Conservation (phyloP, 2,797 vertebrate species). For the Sebastes trivittatus region DNA sequence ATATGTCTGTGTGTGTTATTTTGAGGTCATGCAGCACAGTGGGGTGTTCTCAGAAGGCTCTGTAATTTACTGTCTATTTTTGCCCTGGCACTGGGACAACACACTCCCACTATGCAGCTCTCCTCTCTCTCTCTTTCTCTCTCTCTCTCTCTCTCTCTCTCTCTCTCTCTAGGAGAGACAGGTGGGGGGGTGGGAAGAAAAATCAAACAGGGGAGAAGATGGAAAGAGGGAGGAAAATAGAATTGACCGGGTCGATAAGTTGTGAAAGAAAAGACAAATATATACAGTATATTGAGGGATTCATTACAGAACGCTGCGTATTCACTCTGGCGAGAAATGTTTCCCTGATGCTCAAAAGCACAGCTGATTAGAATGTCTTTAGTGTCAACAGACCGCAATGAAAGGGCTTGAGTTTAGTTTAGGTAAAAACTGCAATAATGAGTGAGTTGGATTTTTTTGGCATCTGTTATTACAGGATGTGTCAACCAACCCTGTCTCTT, state of each 20-base stretch:
- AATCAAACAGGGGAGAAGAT: constrained; percentile 28
- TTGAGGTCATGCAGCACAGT: constrained; percentile 74
- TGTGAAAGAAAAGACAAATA: background rate
- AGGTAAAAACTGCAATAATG: background rate
- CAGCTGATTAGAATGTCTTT: background rate
- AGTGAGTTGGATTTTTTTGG: background rate
- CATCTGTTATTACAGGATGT: background rate
- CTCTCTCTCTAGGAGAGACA: constrained; percentile 3
- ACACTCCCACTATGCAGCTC: constrained; percentile 69
- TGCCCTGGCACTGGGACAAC: constrained; percentile 75
- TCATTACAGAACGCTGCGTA: background rate
- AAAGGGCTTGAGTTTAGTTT: background rate
- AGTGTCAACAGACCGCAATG: background rate
- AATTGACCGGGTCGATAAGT: constrained; percentile 14
- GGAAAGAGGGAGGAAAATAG: constrained; percentile 29
- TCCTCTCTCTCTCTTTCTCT: background rate
- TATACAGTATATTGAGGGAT: background rate
- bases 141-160: background rate
- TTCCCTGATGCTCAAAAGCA: background rate
- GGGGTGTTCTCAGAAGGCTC: constrained; percentile 75
- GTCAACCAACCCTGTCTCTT: background rate
- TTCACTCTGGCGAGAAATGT: background rate
- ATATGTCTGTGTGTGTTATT: constrained; percentile 73
- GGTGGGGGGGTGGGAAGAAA: constrained; percentile 6
- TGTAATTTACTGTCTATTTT: constrained; percentile 81